A percentile compares a stretch with the other conserved stretches of the same genome.
Evolutionary conservation across 2,888 invertebrate genomes (phyloP).

Genomic region (Aproaerema taeniolella): DNA sequence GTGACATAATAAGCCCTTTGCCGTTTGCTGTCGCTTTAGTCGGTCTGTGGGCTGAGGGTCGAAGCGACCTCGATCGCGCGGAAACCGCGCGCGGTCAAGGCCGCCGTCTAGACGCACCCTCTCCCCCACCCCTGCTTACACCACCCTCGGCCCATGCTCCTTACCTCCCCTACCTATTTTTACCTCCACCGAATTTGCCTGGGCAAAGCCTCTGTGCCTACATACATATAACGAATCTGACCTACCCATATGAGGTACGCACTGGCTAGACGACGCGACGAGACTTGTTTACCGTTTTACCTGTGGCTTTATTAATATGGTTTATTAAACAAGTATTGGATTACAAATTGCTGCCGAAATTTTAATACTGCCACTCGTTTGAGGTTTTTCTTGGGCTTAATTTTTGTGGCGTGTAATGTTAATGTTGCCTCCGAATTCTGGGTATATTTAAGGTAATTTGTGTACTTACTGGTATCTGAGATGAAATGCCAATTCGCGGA

Average conservation of each 20-base stretch:
- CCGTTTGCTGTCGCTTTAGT: slow-evolving; percentile 28
- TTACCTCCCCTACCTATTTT: slow-evolving; percentile 45
- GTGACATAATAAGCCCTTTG: slow-evolving; percentile 14
- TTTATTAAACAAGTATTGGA: too few relatives aligned
- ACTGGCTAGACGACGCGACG: slow-evolving; percentile 16
- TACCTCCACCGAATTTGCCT: slow-evolving; percentile 51
- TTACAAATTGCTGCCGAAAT: too few relatives aligned
- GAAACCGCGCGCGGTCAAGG: slow-evolving; percentile 73
- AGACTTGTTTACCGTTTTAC: slow-evolving; percentile 7
- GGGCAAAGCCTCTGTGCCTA: slow-evolving; percentile 39
- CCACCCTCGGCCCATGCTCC: slow-evolving; percentile 28
- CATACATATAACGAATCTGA: slow-evolving; percentile 36
- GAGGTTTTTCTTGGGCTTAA: too few relatives aligned
- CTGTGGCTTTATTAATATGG: slow-evolving; percentile 7
- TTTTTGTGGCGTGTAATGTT: too few relatives aligned
- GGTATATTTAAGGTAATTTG: too few relatives aligned
- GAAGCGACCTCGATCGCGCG: slow-evolving; percentile 63
- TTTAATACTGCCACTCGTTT: too few relatives aligned
- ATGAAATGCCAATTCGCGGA: too few relatives aligned
- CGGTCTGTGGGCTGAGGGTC: slow-evolving; percentile 66
- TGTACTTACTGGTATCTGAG: too few relatives aligned
- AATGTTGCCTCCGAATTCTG: too few relatives aligned
- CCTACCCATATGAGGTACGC: slow-evolving; percentile 35
- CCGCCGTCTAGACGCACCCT: slow-evolving; percentile 67
- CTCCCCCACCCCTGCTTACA: slow-evolving; percentile 29